phyloP scores from a whole-genome alignment of 2,113 vertebrate genomes.

The Phainopepla nitens region DNA sequence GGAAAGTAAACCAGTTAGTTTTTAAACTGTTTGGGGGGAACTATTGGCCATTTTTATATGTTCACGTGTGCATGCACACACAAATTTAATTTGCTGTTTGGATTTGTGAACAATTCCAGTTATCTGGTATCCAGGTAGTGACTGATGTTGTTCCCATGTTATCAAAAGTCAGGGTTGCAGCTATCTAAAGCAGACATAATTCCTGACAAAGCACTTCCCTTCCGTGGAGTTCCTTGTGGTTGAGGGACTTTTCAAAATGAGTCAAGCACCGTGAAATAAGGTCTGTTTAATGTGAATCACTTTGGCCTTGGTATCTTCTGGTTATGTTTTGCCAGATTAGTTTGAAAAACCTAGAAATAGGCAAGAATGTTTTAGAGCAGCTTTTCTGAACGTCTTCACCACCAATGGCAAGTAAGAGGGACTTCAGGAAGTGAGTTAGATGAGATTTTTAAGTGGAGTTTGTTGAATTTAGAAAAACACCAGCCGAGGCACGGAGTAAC shows the following conservation, averaged over 20 bases:
- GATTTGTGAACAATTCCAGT: background rate
- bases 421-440: background rate
- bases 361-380: background rate
- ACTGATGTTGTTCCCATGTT: background rate
- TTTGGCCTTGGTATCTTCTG: background rate
- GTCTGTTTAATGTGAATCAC: background rate
- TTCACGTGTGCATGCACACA: background rate
- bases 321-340: background rate
- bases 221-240: background rate
- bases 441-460: background rate
- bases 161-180: background rate
- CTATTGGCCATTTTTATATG: background rate
- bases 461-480: background rate
- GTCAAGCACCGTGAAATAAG: background rate
- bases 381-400: background rate
- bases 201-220: background rate
- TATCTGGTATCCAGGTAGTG: background rate
- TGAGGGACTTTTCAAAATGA: background rate
- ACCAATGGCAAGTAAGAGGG: background rate
- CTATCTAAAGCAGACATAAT: background rate
- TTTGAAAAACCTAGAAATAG: background rate
- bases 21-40: background rate
- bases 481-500: background rate
- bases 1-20: background rate
- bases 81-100: background rate